Conservation (phyloP, 2,888 invertebrate genomes). For the Drosophila histrio region DNA sequence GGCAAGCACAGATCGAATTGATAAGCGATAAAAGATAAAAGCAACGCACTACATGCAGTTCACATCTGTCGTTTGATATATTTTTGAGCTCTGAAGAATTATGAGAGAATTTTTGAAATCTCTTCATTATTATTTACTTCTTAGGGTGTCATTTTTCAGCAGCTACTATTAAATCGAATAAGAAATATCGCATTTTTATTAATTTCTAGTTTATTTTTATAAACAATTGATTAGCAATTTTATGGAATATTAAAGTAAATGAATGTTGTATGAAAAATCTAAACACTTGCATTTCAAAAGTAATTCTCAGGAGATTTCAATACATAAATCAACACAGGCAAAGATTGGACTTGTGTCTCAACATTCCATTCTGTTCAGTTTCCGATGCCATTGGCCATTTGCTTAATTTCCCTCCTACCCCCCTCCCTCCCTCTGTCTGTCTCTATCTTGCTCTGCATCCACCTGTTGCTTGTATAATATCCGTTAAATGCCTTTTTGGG, state of each 20-base stretch:
- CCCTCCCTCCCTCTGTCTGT: not conserved
- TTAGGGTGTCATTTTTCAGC: not conserved
- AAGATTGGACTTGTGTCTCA: not conserved
- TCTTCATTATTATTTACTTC: not conserved
- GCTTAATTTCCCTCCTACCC: not conserved
- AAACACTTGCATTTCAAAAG: not conserved
- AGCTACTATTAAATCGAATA: too few relatives aligned
- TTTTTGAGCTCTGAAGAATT: not conserved
- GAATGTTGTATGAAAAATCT: too few relatives aligned
- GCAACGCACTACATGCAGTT: too few relatives aligned
- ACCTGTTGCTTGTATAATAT: slow-evolving; percentile 44
- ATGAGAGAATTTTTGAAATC: not conserved
- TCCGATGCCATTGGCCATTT: slow-evolving; percentile 29
- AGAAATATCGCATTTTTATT: too few relatives aligned
- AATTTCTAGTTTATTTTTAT: too few relatives aligned
- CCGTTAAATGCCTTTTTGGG: slow-evolving; percentile 34
- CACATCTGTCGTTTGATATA: not conserved
- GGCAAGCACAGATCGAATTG: not conserved
- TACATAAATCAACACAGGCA: not conserved
- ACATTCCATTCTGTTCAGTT: slow-evolving; percentile 7
- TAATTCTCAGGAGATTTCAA: not conserved
- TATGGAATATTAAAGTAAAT: too few relatives aligned
- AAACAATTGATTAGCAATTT: too few relatives aligned
- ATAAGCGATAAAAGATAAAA: slow-evolving; percentile 15
- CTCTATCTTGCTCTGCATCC: not conserved